Conservation (phyloP, 2,797 vertebrate genomes). For the Antennarius maculatus region DNA sequence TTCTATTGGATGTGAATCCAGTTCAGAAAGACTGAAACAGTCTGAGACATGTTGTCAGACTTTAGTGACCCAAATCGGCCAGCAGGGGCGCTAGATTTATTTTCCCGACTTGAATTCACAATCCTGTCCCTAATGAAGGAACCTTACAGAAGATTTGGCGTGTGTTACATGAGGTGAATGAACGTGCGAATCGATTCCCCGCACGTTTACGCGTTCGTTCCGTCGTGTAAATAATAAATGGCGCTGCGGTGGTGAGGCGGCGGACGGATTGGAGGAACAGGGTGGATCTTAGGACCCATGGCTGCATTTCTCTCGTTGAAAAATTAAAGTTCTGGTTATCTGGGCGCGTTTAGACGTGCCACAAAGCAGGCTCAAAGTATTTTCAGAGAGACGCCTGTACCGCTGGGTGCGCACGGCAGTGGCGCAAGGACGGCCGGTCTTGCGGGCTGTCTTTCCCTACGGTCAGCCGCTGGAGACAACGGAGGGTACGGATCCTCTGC, state of each 20-base stretch:
- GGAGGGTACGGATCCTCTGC: not conserved
- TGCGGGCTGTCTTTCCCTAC: slow-evolving; percentile 3
- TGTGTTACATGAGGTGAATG: not conserved
- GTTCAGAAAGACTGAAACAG: too few species aligned
- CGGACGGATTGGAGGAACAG: slow-evolving; percentile 19
- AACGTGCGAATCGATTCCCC: not conserved
- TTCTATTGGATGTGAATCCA: too few species aligned
- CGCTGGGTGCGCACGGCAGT: slow-evolving; percentile 22
- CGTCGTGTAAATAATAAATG: accelerated
- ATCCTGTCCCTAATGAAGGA: not conserved
- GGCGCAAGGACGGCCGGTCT: slow-evolving; percentile 36
- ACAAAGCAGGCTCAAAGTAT: slow-evolving; percentile 23
- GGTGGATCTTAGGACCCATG: slow-evolving; percentile 72
- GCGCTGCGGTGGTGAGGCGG: not conserved
- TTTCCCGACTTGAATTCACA: not conserved
- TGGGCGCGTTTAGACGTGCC: slow-evolving; percentile 33
- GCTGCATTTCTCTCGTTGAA: slow-evolving; percentile 28
- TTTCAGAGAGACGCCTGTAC: not conserved
- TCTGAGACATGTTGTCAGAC: too few species aligned
- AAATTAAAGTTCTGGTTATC: slow-evolving; percentile 69
- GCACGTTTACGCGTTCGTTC: accelerated
- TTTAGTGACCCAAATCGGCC: not conserved
- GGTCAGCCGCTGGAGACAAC: slow-evolving; percentile 32
- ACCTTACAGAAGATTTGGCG: not conserved
- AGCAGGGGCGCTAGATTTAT: slow-evolving; percentile 47